Percentiles rank a stretch among this genome's conserved stretches.
Conservation (phyloP, 2,113 vertebrate genomes). For the Elephantulus edwardii region DNA sequence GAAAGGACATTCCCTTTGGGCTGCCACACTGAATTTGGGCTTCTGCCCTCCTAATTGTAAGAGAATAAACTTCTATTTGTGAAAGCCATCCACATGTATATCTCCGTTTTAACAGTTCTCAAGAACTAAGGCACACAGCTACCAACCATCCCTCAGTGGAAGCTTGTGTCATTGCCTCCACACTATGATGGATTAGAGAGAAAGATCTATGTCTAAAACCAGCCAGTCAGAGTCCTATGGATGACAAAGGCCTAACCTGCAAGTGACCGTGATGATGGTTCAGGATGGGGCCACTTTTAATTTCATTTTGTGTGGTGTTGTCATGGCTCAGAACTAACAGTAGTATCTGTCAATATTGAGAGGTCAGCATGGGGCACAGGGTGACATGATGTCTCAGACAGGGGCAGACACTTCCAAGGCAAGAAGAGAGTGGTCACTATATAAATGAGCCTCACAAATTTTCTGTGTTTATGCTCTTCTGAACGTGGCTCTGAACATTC, state of each 20-base stretch:
- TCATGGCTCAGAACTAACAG: neutral
- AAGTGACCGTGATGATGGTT: neutral
- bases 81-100: too few species aligned
- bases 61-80: too few species aligned
- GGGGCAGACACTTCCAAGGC: neutral
- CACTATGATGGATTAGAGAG: neutral
- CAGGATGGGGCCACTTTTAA: neutral
- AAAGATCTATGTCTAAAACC: neutral
- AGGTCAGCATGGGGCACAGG: too few species aligned
- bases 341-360: too few species aligned
- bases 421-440: neutral
- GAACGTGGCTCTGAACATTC: too few species aligned
- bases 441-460: neutral
- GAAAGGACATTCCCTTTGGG: too few species aligned
- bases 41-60: too few species aligned
- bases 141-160: neutral
- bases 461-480: neutral
- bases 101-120: too few species aligned
- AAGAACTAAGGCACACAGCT: neutral
- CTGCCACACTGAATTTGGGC: too few species aligned
- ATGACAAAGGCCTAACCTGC: neutral
- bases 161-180: neutral
- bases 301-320: neutral
- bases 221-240: neutral
- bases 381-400: too few species aligned